Percentiles rank a stretch among this genome's conserved stretches.
Evolutionary conservation across 2,888 invertebrate species (phyloP).

Genomic region (Embidobia sp.): DNA sequence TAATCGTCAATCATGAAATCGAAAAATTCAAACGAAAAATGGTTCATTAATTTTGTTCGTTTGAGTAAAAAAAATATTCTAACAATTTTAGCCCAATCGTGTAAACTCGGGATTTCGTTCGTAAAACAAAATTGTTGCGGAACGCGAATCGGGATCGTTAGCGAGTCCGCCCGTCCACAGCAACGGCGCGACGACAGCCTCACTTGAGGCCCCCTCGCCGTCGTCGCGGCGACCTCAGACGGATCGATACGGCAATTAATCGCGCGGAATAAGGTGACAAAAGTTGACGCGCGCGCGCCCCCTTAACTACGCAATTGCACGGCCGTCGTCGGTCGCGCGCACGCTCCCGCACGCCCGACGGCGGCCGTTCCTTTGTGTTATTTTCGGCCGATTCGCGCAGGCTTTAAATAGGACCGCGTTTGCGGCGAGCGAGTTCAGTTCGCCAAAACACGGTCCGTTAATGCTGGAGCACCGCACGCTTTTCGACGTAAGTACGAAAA

Average conservation of each 20-base stretch:
- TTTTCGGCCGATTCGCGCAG: constrained; percentile 78
- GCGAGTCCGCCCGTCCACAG: too few relatives aligned
- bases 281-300: constrained; percentile 57
- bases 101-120: too few relatives aligned
- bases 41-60: too few relatives aligned
- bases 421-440: constrained; percentile 78
- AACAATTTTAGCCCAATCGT: too few relatives aligned
- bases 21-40: too few relatives aligned
- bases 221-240: constrained; percentile 55
- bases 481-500: constrained; percentile 80
- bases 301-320: constrained; percentile 51
- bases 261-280: constrained; percentile 60
- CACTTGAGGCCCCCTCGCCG: too few relatives aligned
- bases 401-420: constrained; percentile 81
- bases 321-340: constrained; percentile 70
- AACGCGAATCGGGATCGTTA: not conserved
- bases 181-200: too few relatives aligned
- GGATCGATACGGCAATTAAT: constrained; percentile 61
- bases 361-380: constrained; percentile 79
- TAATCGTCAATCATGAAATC: too few relatives aligned
- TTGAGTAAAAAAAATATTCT: too few relatives aligned
- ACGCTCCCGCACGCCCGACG: constrained; percentile 69
- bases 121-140: too few relatives aligned
- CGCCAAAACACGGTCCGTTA: constrained; percentile 74
- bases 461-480: constrained; percentile 81